Base-by-base conservation (phyloP, 1,140 invertebrate genomes). In the Heterodera carotae region DNA sequence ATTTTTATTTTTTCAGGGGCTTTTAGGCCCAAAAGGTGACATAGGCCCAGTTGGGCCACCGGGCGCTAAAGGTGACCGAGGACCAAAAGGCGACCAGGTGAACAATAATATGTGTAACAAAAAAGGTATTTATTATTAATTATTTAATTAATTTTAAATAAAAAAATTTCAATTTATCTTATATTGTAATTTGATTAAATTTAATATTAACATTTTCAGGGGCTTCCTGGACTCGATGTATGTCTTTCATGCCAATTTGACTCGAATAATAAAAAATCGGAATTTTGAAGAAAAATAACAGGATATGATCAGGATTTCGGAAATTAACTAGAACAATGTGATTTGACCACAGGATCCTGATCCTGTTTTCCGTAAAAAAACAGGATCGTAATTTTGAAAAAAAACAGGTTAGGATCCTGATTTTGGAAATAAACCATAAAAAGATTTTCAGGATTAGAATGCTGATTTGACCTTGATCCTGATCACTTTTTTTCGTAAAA, bases 81-180 rank as follows among this genome's bases (percentile, higher is more conserved):
- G 95, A 75, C 93, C 94, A 87, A 94, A 95, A 90, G 95, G 95
- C 73, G 94, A 96, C 85, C 94, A 95, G 89, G 88, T 89, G 80
- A 68, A 48, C 12, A 2, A 43, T 31, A 53, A 75, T 36, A 43
- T 43, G 39, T 34, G 43, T 67, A 71, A 31, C 31, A 60, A 22
- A 53, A 22, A 53, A 18, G 4, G 22, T 53, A 53, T 53, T n/a
- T 22, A 18, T 22, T 53, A 53, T 22, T 22, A 1, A 53, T 18
- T 53, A 18, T 18, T 18, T 18, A 53, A 53, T 53, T 18, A 53
- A 53, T 18, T 53, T 22, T 53, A 53, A 53, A 18, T 18, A 5
- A 22, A 53, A 53, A 18, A 22, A 1, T 53, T 53, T 4, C 48
- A 2, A 18, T 53, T 53, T 22, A 4, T 56, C 22, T 56, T 1